Evolutionary conservation across 2,888 invertebrate species (phyloP), one percentile per base, ranked within the genome.

Genomic region (Raillietiella orientalis): DNA sequence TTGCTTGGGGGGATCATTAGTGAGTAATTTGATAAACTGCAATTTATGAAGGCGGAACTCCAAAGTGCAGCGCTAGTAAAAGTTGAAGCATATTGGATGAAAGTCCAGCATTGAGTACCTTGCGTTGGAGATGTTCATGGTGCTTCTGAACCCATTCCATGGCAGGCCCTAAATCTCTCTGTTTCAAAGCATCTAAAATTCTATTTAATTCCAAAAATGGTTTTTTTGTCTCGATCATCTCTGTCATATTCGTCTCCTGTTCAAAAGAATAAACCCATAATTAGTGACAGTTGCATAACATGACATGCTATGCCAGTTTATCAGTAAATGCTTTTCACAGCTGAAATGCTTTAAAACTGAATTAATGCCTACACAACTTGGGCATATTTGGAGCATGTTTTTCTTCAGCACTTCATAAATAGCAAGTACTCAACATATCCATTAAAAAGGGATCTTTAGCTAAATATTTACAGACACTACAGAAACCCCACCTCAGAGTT

Each of bases 151-250:
- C 70, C 90, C 90, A 93, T 36, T 65, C 59, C 17, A 90, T 49
- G 2, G 87, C 87, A 8, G 74, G 72, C 21, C 59, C 56, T 2
- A 90, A 56, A 41, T 84, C 66, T 25, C 62, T 62, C 24, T 62
- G 62, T 35, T 69, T 66, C 31, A 93, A 53, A 24, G 74, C 66
- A 33, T 70, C 74, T 26, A 84, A 60, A 35, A 90, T 84, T 35
- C 67, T 60, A 49, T 87, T 84, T 30, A 77, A 47, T 46, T 72
- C 71, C 23, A 59, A 59, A 38, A 72, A 77, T 3, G 70, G 70
- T 38, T 70, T 67, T 37, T 65, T 64, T 36, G 59, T 55, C 24
- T 54, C 52, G 31, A 55, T 52, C 34, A 62, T 62, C 28, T 62
- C 49, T 35, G 55, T 51, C 26, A 70, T 46, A 25, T 56, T 56